Conservation (phyloP, 2,113 vertebrate genomes). For the Indicator maculatus region DNA sequence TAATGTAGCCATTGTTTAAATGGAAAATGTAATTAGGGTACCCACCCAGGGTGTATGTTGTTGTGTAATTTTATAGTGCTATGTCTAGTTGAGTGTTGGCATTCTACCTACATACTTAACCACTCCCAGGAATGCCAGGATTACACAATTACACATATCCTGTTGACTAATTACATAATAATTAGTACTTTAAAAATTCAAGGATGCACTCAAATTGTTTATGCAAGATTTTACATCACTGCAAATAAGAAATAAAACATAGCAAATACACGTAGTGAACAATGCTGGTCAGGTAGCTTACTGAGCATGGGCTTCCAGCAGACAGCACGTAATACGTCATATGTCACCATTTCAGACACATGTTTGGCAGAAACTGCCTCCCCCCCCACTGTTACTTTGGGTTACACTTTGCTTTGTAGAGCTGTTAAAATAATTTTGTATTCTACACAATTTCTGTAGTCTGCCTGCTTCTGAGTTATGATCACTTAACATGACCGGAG, state of each 20-base stretch:
- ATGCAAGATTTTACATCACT: slow-evolving; percentile 47
- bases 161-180: slow-evolving; percentile 75
- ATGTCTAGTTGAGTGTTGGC: slow-evolving; percentile 69
- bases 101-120: slow-evolving; percentile 50
- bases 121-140: slow-evolving; percentile 62
- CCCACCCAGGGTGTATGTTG: slow-evolving; percentile 60
- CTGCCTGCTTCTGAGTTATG: background rate
- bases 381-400: background rate
- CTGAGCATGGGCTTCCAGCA: slow-evolving; percentile 5
- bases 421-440: background rate
- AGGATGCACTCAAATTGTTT: slow-evolving; percentile 54
- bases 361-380: background rate
- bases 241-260: slow-evolving; percentile 1
- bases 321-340: background rate
- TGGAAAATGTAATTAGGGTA: slow-evolving; percentile 67
- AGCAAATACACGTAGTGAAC: background rate
- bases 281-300: background rate
- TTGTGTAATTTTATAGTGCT: slow-evolving; percentile 64
- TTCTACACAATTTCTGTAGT: slow-evolving; percentile 6
- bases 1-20: slow-evolving; percentile 60
- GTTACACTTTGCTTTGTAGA: background rate
- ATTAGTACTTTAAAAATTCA: slow-evolving; percentile 69
- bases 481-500: background rate
- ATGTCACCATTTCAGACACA: background rate
- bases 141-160: slow-evolving; percentile 73